Conservation (phyloP, 2,888 invertebrate genomes). For the Xestia sexstrigata region DNA sequence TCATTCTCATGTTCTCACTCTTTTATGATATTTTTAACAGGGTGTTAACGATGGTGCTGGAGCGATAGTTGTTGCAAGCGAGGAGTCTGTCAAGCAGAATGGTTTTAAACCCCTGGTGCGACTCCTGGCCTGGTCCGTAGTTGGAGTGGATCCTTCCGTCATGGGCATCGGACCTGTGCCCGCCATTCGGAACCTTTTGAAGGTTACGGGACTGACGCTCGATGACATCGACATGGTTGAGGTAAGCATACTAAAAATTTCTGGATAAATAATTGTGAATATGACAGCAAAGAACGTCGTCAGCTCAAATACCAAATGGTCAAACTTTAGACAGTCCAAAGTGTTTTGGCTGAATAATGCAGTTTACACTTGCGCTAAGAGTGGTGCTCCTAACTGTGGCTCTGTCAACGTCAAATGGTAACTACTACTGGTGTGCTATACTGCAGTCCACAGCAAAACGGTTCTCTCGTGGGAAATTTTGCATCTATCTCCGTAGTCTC, state of each 20-base stretch:
- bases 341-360: background rate
- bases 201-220: slow-evolving; percentile 93
- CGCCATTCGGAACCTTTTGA: slow-evolving; percentile 96
- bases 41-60: slow-evolving; percentile 99
- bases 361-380: background rate
- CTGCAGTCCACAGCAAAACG: background rate
- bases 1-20: too few relatives aligned
- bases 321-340: background rate
- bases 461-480: background rate
- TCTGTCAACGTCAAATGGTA: background rate
- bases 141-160: slow-evolving; percentile 98
- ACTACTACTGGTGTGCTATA: background rate
- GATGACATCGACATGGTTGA: slow-evolving; percentile 97
- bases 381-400: background rate
- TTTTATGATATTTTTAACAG: slow-evolving; percentile 81
- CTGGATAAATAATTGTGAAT: background rate
- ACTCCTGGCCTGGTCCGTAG: slow-evolving; percentile 95
- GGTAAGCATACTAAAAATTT: slow-evolving; percentile 83
- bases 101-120: slow-evolving; percentile 96
- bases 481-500: too few relatives aligned
- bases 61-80: slow-evolving; percentile 96
- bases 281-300: background rate
- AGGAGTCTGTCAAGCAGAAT: slow-evolving; percentile 93
- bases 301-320: background rate
- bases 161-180: slow-evolving; percentile 99